Evolutionary conservation across 2,797 vertebrate species (phyloP).

Genomic region (Avahi laniger): DNA sequence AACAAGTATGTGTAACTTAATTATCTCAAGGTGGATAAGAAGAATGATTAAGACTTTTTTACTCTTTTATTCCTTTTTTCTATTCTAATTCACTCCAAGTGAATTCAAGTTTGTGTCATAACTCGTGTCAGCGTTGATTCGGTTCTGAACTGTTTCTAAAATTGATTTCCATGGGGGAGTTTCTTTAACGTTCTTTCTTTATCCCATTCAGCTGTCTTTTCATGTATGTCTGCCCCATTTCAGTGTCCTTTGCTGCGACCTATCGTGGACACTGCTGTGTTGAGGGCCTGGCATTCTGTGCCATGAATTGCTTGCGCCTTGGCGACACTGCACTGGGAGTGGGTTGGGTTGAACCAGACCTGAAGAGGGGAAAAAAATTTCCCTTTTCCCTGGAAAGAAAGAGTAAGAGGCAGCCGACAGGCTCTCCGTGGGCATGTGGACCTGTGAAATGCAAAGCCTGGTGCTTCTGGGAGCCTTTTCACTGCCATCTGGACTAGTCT

Average conservation of each 20-base stretch:
- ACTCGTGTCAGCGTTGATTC: not conserved
- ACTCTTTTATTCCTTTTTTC: not conserved
- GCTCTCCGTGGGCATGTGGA: not conserved
- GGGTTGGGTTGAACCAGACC: not conserved
- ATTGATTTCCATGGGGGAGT: not conserved
- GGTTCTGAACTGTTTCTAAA: not conserved
- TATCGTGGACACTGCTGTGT: accelerated
- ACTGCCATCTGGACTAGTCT: no score
- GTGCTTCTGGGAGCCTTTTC: not conserved
- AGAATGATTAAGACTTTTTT: not conserved
- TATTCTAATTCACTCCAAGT: not conserved
- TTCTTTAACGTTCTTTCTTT: not conserved
- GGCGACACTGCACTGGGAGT: not conserved
- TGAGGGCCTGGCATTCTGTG: not conserved
- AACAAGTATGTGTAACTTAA: not conserved
- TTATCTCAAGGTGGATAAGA: not conserved
- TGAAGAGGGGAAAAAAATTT: not conserved
- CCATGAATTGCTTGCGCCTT: not conserved
- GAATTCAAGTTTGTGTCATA: not conserved
- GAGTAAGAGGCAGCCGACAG: not conserved
- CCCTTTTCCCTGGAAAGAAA: not conserved
- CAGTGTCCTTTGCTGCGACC: not conserved
- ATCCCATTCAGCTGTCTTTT: not conserved
- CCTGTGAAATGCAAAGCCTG: not conserved
- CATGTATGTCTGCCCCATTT: not conserved